Base-by-base conservation (phyloP, 2,113 vertebrate species). In the Emydocephalus ijimae region DNA sequence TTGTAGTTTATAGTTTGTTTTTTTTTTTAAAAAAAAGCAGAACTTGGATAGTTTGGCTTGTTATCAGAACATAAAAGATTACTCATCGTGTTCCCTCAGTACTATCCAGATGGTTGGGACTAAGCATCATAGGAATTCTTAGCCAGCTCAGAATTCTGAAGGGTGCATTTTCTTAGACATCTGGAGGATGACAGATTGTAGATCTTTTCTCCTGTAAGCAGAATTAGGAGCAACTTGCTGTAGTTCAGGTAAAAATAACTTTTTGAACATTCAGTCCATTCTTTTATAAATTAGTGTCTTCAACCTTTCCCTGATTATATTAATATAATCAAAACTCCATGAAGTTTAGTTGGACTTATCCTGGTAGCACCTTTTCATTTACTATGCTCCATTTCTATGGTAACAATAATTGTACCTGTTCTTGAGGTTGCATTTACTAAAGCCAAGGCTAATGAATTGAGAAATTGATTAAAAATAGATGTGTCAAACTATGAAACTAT, bases 351-450 rank as follows among this genome's bases (percentile, higher is more conserved):
- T 91, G 87, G 94, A 50, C 92, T 96, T 94, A 96, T 96, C 92
- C 95, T 48, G 86, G 92, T 94, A 95, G 95, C 95, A 94, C 95
- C 96, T 94, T 97, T 97, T 96, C 95, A 94, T 95, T 96, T 96
- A 95, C 91, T 88, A 92, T 90, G 69, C 61, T 87, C 29, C 90
- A 93, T 95, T 94, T 89, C 95, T 94, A 95, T 94, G 94, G 94
- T 96, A 97, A 96, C 95, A 95, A 97, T 96, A 94, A 96, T 96
- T 96, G 96, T 92, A 92, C 96, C 94, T 43, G 94, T 94, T 96
- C 74, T 96, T 96, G 95, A 95, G 94, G 88, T 92, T 94, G 81
- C 88, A 93, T 94, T 94, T 95, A 91, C 87, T 91, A 94, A 95
- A 96, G 95, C 95, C 96, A 94, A 97, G 94, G 93, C 86, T 92